Evolutionary conservation across 1,140 invertebrate species (phyloP).

Genomic region (Popillia japonica): DNA sequence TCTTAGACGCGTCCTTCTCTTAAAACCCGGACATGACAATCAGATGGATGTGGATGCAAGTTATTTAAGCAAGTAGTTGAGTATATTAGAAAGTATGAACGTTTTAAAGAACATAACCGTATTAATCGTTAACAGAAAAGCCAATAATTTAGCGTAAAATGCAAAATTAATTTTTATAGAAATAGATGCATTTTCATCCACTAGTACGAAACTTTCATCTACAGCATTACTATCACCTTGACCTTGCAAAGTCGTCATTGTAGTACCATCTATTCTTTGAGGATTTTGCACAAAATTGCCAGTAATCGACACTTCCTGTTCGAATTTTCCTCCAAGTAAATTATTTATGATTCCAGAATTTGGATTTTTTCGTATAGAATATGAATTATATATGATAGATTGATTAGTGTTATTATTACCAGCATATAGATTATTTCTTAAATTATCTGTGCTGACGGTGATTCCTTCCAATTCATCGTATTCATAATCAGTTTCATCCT

Average conservation of each 20-base stretch:
- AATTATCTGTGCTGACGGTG: not conserved
- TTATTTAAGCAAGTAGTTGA: not conserved
- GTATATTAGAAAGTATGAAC: not conserved
- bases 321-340: conserved; percentile 17
- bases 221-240: conserved; percentile 13
- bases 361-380: not conserved
- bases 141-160: conserved; percentile 26
- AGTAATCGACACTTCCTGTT: conserved; percentile 11
- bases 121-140: conserved; percentile 29
- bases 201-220: not conserved
- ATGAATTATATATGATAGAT: not conserved
- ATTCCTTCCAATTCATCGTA: conserved; percentile 21
- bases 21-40: not conserved
- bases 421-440: not conserved
- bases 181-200: not conserved
- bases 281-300: not conserved
- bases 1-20: not conserved
- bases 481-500: conserved; percentile 29
- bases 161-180: conserved; percentile 32
- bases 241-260: not conserved
- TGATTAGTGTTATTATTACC: not conserved
- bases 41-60: not conserved
- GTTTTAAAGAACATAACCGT: conserved; percentile 32
- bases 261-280: not conserved
- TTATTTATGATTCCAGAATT: not conserved